These are phyloP conservation scores for Drosophila kurseongensis DNA, from an alignment of 1,140 invertebrate species.

Conservation along the genomic window DNA sequence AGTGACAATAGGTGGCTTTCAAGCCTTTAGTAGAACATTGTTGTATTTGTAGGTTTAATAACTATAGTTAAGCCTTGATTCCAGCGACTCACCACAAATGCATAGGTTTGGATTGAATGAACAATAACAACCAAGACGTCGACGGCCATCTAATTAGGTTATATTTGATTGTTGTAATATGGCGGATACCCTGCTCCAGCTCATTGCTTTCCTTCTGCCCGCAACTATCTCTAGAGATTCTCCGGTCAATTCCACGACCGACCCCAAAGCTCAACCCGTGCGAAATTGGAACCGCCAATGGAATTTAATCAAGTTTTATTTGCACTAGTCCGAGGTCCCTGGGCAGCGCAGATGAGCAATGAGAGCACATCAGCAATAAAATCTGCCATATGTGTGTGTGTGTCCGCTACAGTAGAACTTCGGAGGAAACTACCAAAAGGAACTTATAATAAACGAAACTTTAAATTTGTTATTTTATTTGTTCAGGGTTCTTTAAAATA, in stretches of 20 bases:
- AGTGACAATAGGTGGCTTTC: too few species aligned
- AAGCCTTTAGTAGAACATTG: too few species aligned
- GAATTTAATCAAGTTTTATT: conserved; percentile 83
- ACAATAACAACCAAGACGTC: neutral
- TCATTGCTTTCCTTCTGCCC: neutral
- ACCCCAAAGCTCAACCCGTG: conserved; percentile 24
- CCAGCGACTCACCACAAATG: neutral
- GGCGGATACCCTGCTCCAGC: neutral
- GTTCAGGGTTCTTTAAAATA: too few species aligned
- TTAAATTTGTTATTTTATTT: too few species aligned
- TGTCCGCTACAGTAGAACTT: conserved; percentile 19
- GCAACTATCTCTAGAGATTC: conserved; percentile 27
- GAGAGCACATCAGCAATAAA: conserved; percentile 58
- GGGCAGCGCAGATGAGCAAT: conserved; percentile 69
- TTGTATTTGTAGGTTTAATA: neutral
- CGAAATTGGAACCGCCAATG: conserved; percentile 75
- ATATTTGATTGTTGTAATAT: conserved; percentile 79
- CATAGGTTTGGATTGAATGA: neutral
- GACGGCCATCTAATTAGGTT: conserved; percentile 69
- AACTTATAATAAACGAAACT: neutral
- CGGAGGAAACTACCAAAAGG: too few species aligned
- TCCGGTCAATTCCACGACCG: conserved; percentile 40
- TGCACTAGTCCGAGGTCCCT: conserved; percentile 67
- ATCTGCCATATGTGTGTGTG: conserved; percentile 35
- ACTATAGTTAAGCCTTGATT: neutral